phyloP scores from a whole-genome alignment of 2,888 invertebrate species.

The Apamea monoglypha region DNA sequence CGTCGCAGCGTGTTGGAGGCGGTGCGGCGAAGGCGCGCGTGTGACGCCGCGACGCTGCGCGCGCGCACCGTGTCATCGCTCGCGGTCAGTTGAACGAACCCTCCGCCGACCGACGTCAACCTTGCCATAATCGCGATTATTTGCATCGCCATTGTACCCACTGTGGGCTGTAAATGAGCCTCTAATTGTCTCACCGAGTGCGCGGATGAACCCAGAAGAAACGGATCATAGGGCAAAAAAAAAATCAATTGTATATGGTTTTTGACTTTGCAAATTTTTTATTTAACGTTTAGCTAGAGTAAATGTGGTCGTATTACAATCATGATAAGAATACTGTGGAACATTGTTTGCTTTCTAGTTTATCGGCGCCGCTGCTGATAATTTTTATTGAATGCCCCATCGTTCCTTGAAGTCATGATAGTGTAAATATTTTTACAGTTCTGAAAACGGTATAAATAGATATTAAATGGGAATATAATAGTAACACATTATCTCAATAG shows the following conservation, averaged over 20 bases:
- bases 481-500: neutral
- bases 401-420: constrained; percentile 45
- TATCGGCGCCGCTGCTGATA: constrained; percentile 66
- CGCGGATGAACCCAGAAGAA: constrained; percentile 61
- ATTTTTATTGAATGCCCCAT: constrained; percentile 64
- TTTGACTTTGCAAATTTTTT: constrained; percentile 48
- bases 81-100: constrained; percentile 90
- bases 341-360: constrained; percentile 70
- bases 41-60: constrained; percentile 85
- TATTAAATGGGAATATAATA: neutral
- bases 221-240: constrained; percentile 33
- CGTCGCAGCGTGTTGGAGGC: constrained; percentile 67
- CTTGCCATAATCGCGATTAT: constrained; percentile 90
- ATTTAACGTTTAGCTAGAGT: constrained; percentile 45
- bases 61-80: constrained; percentile 88
- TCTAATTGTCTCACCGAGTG: constrained; percentile 80
- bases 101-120: constrained; percentile 88
- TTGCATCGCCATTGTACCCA: constrained; percentile 88
- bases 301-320: constrained; percentile 57
- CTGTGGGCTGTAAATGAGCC: constrained; percentile 79
- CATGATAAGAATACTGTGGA: constrained; percentile 65
- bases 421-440: constrained; percentile 21
- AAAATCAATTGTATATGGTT: constrained; percentile 31
- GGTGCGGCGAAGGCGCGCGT: constrained; percentile 70
- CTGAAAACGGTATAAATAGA: neutral